A percentile compares a stretch with the other conserved stretches of the same genome.
These are phyloP conservation scores for Oostethus manadensis DNA, from an alignment of 2,113 vertebrate species.

Conservation along the genomic window DNA sequence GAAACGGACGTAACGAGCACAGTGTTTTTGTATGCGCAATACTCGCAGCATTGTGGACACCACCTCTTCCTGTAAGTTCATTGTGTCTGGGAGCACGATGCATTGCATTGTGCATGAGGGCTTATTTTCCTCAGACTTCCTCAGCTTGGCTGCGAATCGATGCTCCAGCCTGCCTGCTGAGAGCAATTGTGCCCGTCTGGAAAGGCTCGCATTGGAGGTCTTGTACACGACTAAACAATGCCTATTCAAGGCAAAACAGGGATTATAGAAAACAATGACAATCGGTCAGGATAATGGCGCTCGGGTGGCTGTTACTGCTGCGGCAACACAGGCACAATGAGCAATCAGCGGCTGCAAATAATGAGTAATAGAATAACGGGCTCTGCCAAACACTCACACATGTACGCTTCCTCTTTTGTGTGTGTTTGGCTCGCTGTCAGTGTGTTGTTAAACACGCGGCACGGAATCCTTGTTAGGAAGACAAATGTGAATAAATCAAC, in stretches of 20 bases:
- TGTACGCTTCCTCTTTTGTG: too few species aligned
- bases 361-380: conserved; percentile 5
- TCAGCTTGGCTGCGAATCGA: neutral
- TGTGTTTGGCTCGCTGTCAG: too few species aligned
- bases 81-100: neutral
- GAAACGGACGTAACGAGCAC: too few species aligned
- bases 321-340: conserved; percentile 1
- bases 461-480: too few species aligned
- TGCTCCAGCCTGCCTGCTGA: conserved; percentile 18
- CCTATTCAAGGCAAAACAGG: neutral
- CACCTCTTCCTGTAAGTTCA: too few species aligned
- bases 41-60: too few species aligned
- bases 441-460: too few species aligned
- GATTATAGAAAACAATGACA: conserved; percentile 11
- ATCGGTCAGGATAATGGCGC: neutral
- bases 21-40: too few species aligned
- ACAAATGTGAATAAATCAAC: too few species aligned
- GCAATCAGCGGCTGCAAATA: conserved; percentile 7
- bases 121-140: neutral
- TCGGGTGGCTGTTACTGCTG: neutral
- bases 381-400: too few species aligned
- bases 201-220: conserved; percentile 8
- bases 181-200: neutral
- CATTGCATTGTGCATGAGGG: conserved; percentile 11
- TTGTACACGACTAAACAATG: conserved; percentile 1